A percentile compares a stretch with the other conserved stretches of the same genome.
These are phyloP conservation scores for Cantharis flavilabris DNA, from an alignment of 2,888 invertebrate species.

Conservation along the genomic window DNA sequence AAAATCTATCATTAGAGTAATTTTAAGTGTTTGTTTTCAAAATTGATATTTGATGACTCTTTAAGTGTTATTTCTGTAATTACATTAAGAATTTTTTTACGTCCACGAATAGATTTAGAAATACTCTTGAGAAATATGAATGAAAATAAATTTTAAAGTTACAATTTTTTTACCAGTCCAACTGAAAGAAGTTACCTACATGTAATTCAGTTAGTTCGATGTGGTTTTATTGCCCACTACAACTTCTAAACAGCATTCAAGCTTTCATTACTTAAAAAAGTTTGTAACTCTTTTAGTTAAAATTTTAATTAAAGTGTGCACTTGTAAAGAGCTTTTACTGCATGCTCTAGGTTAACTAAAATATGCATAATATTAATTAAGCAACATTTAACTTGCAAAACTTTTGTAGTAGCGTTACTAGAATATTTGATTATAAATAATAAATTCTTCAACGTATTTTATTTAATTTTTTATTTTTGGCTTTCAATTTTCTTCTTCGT, in stretches of 20 bases:
- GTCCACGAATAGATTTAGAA: not conserved
- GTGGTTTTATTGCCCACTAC: not conserved
- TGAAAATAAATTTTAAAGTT: not conserved
- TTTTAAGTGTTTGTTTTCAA: not conserved
- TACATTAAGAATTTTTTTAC: not conserved
- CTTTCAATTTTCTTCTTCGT: no score
- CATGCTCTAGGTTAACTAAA: not conserved
- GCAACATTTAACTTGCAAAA: not conserved
- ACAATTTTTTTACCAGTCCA: not conserved
- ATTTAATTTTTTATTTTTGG: not conserved
- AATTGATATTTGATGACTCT: not conserved
- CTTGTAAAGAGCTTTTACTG: not conserved
- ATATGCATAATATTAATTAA: not conserved
- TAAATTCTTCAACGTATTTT: not conserved
- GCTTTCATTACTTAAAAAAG: not conserved
- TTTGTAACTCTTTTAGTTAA: not conserved
- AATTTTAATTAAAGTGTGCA: not conserved
- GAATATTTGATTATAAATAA: not conserved
- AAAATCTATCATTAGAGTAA: not conserved
- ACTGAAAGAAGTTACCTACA: not conserved
- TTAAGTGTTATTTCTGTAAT: not conserved
- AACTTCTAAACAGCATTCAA: not conserved
- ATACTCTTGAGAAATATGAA: not conserved
- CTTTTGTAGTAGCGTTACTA: not conserved
- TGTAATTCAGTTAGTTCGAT: not conserved